A percentile compares a stretch with the other conserved stretches of the same genome.
Evolutionary conservation across 1,140 invertebrate genomes (phyloP).

Genomic region (Pomphorhynchus laevis): DNA sequence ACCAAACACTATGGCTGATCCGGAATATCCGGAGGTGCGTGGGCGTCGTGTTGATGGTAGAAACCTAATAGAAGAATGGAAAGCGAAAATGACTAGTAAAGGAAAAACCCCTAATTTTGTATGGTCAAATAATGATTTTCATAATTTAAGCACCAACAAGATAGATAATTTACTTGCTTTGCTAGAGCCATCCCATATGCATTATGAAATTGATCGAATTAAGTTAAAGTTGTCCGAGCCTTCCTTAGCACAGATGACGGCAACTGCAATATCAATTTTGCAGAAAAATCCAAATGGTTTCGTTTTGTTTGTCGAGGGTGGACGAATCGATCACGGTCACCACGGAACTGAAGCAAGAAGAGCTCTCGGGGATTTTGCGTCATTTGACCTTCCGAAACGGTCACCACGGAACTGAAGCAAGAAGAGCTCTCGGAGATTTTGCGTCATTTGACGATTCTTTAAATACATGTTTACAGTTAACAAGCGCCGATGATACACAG

Average conservation of each 20-base stretch:
- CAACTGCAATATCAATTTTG: constrained; percentile 41
- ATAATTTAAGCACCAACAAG: neutral
- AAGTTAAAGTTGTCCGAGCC: constrained; percentile 20
- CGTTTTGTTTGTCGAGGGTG: constrained; percentile 51
- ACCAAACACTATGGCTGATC: no score
- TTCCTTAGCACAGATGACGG: constrained; percentile 43
- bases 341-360: constrained; percentile 38
- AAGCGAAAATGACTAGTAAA: neutral
- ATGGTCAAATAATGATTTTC: constrained; percentile 5
- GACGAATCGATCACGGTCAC: constrained; percentile 42
- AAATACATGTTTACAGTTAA: constrained; percentile 1
- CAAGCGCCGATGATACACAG: constrained; percentile 30
- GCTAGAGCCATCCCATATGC: constrained; percentile 36
- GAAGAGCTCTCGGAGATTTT: constrained; percentile 38
- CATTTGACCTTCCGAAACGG: constrained; percentile 45
- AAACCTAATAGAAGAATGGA: constrained; percentile 2
- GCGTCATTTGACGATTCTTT: constrained; percentile 22
- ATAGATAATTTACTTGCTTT: no score
- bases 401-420: constrained; percentile 41
- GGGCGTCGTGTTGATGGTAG: constrained; percentile 2
- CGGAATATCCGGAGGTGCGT: neutral
- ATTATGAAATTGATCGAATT: constrained; percentile 29
- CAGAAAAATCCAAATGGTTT: constrained; percentile 40
- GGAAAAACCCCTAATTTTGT: constrained; percentile 5
- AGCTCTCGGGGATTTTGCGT: constrained; percentile 37